These are phyloP conservation scores for Phoenicopterus ruber DNA, from an alignment of 2,113 vertebrate genomes.

Conservation along the genomic window DNA sequence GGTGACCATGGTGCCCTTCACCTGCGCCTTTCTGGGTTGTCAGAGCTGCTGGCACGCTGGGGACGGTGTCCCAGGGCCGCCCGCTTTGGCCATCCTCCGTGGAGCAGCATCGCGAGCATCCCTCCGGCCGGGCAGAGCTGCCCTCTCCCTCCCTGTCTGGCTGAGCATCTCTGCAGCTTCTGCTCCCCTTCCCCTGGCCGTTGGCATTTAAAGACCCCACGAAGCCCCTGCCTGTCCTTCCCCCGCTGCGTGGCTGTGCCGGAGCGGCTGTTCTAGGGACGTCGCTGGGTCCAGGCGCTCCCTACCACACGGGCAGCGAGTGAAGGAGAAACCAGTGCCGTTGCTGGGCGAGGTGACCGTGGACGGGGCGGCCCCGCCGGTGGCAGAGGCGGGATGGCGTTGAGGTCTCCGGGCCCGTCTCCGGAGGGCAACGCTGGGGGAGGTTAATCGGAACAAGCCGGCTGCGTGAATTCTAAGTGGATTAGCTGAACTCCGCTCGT, in stretches of 20 bases:
- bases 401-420: neutral
- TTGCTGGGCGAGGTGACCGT: accelerated
- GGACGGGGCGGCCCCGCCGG: accelerated
- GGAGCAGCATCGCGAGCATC: neutral
- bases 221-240: neutral
- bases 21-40: neutral
- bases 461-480: neutral
- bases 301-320: accelerated
- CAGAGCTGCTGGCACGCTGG: neutral
- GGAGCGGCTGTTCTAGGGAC: neutral
- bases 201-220: accelerated
- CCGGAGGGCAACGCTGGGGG: neutral
- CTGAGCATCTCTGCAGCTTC: neutral
- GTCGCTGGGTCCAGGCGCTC: accelerated
- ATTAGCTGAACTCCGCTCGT: neutral
- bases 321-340: neutral
- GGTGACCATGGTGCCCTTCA: neutral
- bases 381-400: neutral
- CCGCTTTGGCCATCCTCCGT: neutral
- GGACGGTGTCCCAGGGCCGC: neutral
- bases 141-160: accelerated
- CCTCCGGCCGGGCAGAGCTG: neutral
- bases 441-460: neutral
- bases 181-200: neutral
- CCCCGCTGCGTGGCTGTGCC: accelerated